phyloP scores from a whole-genome alignment of 2,888 invertebrate species.

The Apantesis nais region DNA sequence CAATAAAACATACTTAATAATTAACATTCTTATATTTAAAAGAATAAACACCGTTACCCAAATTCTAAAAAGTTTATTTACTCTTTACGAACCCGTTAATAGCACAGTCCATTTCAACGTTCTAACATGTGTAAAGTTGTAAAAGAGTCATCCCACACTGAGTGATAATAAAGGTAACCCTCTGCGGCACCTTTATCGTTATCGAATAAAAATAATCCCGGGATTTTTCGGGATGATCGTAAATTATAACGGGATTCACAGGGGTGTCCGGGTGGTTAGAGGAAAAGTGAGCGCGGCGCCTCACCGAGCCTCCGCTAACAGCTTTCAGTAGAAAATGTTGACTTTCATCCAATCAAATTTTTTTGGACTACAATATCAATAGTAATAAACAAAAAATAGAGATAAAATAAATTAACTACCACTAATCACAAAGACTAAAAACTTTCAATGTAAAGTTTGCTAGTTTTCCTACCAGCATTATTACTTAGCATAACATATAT shows the following conservation, averaged over 20 bases:
- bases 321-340: constrained; percentile 51
- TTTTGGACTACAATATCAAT: too few species aligned
- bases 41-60: not conserved
- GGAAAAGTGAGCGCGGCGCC: constrained; percentile 53
- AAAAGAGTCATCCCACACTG: constrained; percentile 76
- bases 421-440: not conserved
- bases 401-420: not conserved
- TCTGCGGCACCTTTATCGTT: constrained; percentile 83
- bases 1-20: not conserved
- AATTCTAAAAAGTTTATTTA: constrained; percentile 13
- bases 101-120: constrained; percentile 56
- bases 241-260: constrained; percentile 81
- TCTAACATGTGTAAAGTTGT: constrained; percentile 79
- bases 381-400: too few species aligned
- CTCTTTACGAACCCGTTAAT: constrained; percentile 41
- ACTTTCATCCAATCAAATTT: constrained; percentile 39
- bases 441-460: not conserved
- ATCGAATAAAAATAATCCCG: constrained; percentile 85
- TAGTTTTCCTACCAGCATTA: not conserved
- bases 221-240: constrained; percentile 84
- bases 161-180: constrained; percentile 86
- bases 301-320: constrained; percentile 44
- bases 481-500: not conserved
- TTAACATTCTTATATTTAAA: not conserved
- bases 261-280: constrained; percentile 67